phyloP scores from a whole-genome alignment of 35 echinoderm and acorn worm genomes.

The Patiria miniata region DNA sequence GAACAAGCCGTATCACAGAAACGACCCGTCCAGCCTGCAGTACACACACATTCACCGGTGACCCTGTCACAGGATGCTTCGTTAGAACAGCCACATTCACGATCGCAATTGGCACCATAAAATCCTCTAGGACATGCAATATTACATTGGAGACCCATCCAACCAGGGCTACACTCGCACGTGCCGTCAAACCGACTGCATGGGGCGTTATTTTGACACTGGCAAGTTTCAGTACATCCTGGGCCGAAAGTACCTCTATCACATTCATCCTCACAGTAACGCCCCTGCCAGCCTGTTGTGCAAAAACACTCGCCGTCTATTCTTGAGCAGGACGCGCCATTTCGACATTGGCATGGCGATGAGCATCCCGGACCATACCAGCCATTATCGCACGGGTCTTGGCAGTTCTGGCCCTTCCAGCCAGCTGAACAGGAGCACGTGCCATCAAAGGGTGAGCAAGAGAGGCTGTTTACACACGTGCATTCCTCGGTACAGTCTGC shows the following conservation, averaged over 20 bases:
- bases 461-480: conserved; percentile 53
- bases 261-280: conserved; percentile 53
- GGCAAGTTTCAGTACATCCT: conserved; percentile 45
- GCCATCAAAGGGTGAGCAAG: conserved; percentile 80
- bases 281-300: conserved; percentile 67
- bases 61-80: conserved; percentile 74
- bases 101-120: conserved; percentile 66
- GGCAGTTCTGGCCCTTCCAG: conserved; percentile 55
- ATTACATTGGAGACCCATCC: conserved; percentile 37
- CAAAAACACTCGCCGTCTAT: conserved; percentile 64
- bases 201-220: conserved; percentile 73
- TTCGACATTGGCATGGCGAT: conserved; percentile 69
- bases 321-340: conserved; percentile 63
- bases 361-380: conserved; percentile 65
- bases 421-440: conserved; percentile 72
- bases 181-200: conserved; percentile 58
- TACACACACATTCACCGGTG: conserved; percentile 77
- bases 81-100: conserved; percentile 66
- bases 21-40: conserved; percentile 64
- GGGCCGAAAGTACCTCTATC: conserved; percentile 49
- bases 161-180: conserved; percentile 52
- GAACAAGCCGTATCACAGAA: conserved; percentile 56
- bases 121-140: conserved; percentile 21
- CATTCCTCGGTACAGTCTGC: conserved; percentile 64
- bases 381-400: conserved; percentile 28